Percentiles rank a stretch among this genome's conserved stretches.
Evolutionary conservation across 2,797 vertebrate genomes (phyloP).

Genomic region (Clarias laeviceps): DNA sequence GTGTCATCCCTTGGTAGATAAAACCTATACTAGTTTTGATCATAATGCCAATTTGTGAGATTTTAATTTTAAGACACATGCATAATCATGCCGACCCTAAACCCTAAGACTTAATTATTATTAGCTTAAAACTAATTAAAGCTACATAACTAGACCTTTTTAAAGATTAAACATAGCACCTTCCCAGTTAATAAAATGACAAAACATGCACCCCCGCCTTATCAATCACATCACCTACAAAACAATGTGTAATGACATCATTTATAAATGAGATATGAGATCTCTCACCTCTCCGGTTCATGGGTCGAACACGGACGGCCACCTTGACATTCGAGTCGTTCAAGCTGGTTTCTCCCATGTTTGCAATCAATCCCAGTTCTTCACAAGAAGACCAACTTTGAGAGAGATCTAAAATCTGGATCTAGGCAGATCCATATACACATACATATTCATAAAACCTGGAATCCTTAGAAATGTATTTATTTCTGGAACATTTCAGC

Average conservation of each 20-base stretch:
- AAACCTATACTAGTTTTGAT: neutral
- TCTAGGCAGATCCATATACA: neutral
- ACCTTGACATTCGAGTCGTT: slow-evolving; percentile 95
- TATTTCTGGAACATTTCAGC: slow-evolving; percentile 12
- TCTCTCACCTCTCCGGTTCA: slow-evolving; percentile 85
- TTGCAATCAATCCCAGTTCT: slow-evolving; percentile 46
- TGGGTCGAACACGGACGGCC: slow-evolving; percentile 89
- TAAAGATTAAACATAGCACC: too few species aligned
- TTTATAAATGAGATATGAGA: neutral
- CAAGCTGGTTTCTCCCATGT: slow-evolving; percentile 79
- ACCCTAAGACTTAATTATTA: neutral
- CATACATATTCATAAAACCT: neutral
- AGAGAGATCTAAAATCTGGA: neutral
- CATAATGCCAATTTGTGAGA: neutral
- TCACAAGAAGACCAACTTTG: neutral
- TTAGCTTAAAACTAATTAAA: neutral
- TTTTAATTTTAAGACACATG: neutral
- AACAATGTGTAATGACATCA: neutral
- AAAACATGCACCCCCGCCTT: too few species aligned
- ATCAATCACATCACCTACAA: neutral
- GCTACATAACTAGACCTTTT: neutral
- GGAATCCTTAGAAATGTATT: slow-evolving; percentile 20
- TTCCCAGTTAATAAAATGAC: too few species aligned
- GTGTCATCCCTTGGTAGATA: neutral
- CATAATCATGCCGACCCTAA: neutral